Evolutionary conservation across 1,140 invertebrate species (phyloP).

Genomic region (Sminthurides bifidus): DNA sequence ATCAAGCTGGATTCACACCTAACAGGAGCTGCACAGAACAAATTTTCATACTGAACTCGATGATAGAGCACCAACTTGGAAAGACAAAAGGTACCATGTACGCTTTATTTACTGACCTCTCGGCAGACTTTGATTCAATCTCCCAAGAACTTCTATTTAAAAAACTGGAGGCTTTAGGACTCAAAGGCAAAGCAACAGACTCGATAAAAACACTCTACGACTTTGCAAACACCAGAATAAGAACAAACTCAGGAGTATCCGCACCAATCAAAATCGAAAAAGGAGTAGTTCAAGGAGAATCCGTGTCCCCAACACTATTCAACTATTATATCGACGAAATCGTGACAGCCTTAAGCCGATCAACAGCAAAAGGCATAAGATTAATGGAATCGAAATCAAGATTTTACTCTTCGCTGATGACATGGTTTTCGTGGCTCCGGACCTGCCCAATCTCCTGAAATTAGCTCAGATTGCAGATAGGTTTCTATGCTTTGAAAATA

Average conservation of each 20-base stretch:
- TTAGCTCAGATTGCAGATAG: neutral
- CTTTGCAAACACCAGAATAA: neutral
- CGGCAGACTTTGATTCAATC: neutral
- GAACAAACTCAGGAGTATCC: neutral
- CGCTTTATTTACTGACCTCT: neutral
- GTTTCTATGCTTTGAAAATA: neutral
- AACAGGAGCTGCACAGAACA: conserved; percentile 29
- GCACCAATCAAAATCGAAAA: neutral
- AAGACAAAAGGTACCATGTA: neutral
- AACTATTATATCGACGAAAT: neutral
- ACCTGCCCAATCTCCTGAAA: neutral
- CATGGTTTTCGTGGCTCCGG: neutral
- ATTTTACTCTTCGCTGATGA: neutral
- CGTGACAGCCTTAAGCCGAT: neutral
- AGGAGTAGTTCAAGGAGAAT: conserved; percentile 4
- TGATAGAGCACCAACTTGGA: neutral
- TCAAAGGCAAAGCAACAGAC: neutral
- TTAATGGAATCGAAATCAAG: neutral
- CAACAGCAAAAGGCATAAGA: neutral
- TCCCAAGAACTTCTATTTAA: neutral
- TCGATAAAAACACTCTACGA: neutral
- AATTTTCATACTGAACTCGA: conserved; percentile 28
- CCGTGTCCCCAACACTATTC: neutral
- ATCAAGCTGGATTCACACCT: conserved; percentile 30
- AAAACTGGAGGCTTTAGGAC: neutral